Percentiles rank a stretch among this genome's conserved stretches.
phyloP scores from a whole-genome alignment of 2,113 vertebrate species.

The Gadus macrocephalus region DNA sequence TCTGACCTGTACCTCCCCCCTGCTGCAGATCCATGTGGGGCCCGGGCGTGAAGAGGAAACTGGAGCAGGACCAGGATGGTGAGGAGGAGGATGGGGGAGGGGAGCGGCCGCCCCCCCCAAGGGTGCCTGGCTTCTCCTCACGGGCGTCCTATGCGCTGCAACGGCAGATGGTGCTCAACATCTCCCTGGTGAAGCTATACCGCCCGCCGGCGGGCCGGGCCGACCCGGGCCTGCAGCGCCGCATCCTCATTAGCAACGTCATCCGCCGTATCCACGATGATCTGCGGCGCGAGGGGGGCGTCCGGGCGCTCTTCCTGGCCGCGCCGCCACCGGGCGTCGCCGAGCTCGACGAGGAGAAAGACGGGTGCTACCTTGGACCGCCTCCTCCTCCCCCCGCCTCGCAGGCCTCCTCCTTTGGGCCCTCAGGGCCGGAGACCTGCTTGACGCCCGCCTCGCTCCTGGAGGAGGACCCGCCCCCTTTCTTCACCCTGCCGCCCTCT shows the following conservation, averaged over 20 bases:
- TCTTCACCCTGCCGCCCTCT: conserved; percentile 75
- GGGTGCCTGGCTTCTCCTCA: conserved; percentile 32
- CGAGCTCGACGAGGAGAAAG: conserved; percentile 55
- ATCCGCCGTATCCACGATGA: conserved; percentile 85
- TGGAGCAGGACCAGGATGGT: conserved; percentile 84
- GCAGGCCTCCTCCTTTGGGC: conserved; percentile 47
- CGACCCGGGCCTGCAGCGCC: conserved; percentile 83
- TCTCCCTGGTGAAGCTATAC: conserved; percentile 91
- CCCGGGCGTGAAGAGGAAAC: conserved; percentile 88
- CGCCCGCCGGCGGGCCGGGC: conserved; percentile 71
- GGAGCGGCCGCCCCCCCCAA: conserved; percentile 55
- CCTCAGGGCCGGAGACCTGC: conserved; percentile 78
- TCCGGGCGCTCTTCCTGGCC: conserved; percentile 72
- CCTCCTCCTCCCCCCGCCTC: conserved; percentile 54
- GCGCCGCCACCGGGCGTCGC: conserved; percentile 57
- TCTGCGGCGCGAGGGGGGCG: conserved; percentile 80
- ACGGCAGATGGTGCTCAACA: conserved; percentile 91
- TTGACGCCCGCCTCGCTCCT: conserved; percentile 85
- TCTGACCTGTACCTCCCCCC: neutral
- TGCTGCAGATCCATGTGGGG: conserved; percentile 87
- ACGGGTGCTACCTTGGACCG: conserved; percentile 62
- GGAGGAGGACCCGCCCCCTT: conserved; percentile 75
- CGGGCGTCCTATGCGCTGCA: conserved; percentile 85
- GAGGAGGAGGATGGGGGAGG: conserved; percentile 61
- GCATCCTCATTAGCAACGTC: conserved; percentile 89